phyloP scores from a whole-genome alignment of 1,140 invertebrate species.

The Musca domestica region DNA sequence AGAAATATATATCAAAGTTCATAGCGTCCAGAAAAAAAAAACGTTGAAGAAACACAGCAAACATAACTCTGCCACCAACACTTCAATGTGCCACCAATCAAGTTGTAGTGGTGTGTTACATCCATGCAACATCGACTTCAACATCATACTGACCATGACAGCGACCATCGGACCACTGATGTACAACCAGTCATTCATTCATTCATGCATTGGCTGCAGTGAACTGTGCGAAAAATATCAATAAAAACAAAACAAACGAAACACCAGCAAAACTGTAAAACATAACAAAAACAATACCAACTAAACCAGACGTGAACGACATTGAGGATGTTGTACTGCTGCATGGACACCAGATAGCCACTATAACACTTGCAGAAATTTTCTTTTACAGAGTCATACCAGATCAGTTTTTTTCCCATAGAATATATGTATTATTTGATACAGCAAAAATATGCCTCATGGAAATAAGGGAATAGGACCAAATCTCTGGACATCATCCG shows the following conservation, averaged over 20 bases:
- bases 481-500: no score
- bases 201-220: no score
- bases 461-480: no score
- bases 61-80: neutral
- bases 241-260: no score
- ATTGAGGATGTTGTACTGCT: constrained; percentile 18
- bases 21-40: neutral
- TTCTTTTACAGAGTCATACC: no score
- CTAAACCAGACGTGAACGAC: constrained; percentile 16
- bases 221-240: neutral
- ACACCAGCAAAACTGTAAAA: no score
- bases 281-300: neutral
- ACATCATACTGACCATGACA: constrained; percentile 6
- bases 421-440: no score
- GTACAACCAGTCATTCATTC: no score
- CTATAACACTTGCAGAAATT: no score
- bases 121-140: neutral
- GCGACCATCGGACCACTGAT: neutral
- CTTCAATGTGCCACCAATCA: neutral
- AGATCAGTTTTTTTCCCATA: no score
- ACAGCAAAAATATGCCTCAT: no score
- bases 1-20: neutral
- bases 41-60: neutral
- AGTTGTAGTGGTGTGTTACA: neutral
- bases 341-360: neutral